Evolutionary conservation across 2,113 vertebrate genomes (phyloP), one percentile per base, ranked within the genome.

Genomic region (Indicator indicator): DNA sequence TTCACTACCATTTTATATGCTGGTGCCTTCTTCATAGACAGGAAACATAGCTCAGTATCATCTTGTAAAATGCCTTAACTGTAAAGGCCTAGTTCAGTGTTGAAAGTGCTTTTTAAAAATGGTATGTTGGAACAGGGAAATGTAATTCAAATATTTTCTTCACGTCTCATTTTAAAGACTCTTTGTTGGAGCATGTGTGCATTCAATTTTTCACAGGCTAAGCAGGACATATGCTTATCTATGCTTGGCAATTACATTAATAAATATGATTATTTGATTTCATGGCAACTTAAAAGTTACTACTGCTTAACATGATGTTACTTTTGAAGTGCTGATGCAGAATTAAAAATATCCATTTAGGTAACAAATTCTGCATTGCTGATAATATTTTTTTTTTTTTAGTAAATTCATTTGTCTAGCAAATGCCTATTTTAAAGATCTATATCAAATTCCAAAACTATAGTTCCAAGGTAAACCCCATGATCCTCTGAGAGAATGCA

Each of bases 1-100:
- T 99, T 98, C 99, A 99, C 98, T 98, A 98, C 98, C 99, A 98
- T 99, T 99, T 99, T 99, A 99, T 99, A 99, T 98, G 98, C 98
- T 97, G 97, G 98, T 98, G 98, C 98, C 98, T 98, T 98, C 98
- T 97, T 96, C 97, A 97, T 97, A 97, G 96, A 98, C 98, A 98
- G 97, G 97, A 98, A 98, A 98, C 99, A 99, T 99, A 99, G 98
- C 99, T 99, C 99, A 99, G 98, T 98, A 99, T 98, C 99, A 98
- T 97, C 98, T 98, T 98, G 98, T 98, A 98, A 98, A 98, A 99
- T 98, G 98, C 98, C 98, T 97, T 97, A 98, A 98, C 97, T 97
- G 97, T 93, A 94, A 96, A 97, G 97, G 96, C 97, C 97, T 95
- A 96, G 96, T 96, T 97, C 97, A 86, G 48, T 50, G 93, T 56